Base-by-base conservation (phyloP, 2,888 invertebrate genomes). In the Buathra laborator region DNA sequence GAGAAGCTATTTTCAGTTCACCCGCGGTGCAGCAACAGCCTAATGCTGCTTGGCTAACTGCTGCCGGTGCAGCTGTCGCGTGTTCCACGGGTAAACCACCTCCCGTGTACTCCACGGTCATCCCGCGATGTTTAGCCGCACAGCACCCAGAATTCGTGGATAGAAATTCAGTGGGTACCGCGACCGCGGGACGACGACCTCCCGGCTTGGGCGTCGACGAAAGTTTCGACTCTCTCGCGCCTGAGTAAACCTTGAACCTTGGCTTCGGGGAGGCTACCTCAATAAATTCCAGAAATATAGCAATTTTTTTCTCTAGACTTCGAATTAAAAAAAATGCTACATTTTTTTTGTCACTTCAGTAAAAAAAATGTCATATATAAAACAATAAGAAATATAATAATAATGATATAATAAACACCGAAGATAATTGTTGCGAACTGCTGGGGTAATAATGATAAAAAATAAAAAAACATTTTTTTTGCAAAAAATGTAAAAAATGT, bases 61-160 rank as follows among this genome's bases (percentile, higher is more conserved):
- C 77, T 78, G 88, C 89, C 88, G 90, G 86, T 90, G 92, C 92
- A 92, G 92, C 92, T 92, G 92, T 91, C 91, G 91, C 86, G 37
- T 89, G 82, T 89, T 71, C 87, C 81, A 87, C 90, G 90, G 90
- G 91, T 91, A 91, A 91, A 92, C 90, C 91, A 92, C 92, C 92
- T 91, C 91, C 91, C 90, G 88, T 90, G 88, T 90, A 89, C 90
- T 89, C 91, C 91, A 91, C 90, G 91, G 91, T 91, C 91, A 90
- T 89, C 86, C 88, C 83, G 53, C 81, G 79, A 80, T 81, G 84
- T 62, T 62, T 59, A 78, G 64, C 81, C 76, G 78, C 84, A 84
- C 70, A 86, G 86, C 82, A 83, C 76, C 83, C 86, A 88, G 84
- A 87, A 89, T 85, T 78, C 48, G 72, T 43, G 78, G 84, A 83